phyloP scores from a whole-genome alignment of 2,797 vertebrate species.

The Pogonophryne albipinna region DNA sequence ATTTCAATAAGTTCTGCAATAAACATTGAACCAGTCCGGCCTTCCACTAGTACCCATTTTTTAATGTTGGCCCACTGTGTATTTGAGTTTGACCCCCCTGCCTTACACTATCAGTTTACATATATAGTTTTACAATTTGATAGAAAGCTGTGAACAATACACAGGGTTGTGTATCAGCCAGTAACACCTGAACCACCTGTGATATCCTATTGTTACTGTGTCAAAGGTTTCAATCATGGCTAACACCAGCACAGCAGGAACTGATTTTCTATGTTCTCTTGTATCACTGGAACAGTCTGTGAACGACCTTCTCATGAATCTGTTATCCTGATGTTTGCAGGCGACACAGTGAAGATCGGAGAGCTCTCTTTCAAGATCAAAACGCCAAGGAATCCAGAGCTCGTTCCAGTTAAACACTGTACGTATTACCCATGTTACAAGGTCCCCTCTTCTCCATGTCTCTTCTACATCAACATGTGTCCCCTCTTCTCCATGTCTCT shows the following conservation, averaged over 20 bases:
- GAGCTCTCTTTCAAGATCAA: constrained; percentile 93
- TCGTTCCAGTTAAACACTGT: constrained; percentile 96
- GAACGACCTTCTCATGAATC: not conserved
- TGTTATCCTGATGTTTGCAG: constrained; percentile 73
- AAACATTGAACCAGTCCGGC: too few species aligned
- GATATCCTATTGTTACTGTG: constrained; percentile 3
- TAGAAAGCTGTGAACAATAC: too few species aligned
- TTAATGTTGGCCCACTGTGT: too few species aligned
- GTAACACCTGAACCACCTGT: too few species aligned
- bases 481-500: too few species aligned
- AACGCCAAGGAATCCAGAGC: constrained; percentile 92
- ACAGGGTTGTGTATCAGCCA: not conserved
- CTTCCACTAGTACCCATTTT: too few species aligned
- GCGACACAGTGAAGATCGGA: constrained; percentile 93
- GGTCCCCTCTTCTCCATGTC: too few species aligned
- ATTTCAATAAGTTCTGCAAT: too few species aligned
- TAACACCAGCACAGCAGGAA: not conserved
- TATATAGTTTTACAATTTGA: too few species aligned
- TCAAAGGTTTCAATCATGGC: constrained; percentile 7
- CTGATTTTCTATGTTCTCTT: not conserved
- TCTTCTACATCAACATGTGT: too few species aligned
- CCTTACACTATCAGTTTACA: too few species aligned
- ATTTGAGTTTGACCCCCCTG: too few species aligned
- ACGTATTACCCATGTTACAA: constrained; percentile 68
- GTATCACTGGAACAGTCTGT: not conserved